phyloP scores from a whole-genome alignment of 2,113 vertebrate species.

The Colossoma macropomum region DNA sequence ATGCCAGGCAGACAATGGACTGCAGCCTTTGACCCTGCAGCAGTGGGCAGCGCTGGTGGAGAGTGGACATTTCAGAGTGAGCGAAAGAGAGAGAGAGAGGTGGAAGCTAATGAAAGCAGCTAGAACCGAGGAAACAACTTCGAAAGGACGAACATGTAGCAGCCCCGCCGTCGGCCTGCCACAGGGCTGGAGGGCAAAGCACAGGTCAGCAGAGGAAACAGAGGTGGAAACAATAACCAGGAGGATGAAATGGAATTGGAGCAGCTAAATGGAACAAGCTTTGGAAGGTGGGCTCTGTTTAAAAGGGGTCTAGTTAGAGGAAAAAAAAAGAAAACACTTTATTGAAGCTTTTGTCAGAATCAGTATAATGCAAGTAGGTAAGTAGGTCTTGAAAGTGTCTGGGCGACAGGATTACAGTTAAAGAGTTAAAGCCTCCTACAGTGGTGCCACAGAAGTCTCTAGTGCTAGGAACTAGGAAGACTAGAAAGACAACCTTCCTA shows the following conservation, averaged over 20 bases:
- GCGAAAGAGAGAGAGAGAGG: slow-evolving; percentile 49
- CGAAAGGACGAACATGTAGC: background rate
- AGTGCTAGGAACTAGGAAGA: too few relatives aligned
- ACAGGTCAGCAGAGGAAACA: slow-evolving; percentile 9
- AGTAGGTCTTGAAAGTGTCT: slow-evolving; percentile 14
- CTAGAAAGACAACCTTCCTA: too few relatives aligned
- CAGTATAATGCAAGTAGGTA: slow-evolving; percentile 15
- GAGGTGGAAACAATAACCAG: slow-evolving; percentile 38
- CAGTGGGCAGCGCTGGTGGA: slow-evolving; percentile 48
- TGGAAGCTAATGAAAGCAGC: slow-evolving; percentile 50
- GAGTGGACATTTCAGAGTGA: slow-evolving; percentile 58
- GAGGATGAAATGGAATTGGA: slow-evolving; percentile 10
- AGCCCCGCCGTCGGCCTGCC: slow-evolving; percentile 9
- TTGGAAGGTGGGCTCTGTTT: background rate
- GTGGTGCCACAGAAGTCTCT: too few relatives aligned
- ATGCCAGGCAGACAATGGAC: background rate
- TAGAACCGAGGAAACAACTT: slow-evolving; percentile 31
- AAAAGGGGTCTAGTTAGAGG: background rate
- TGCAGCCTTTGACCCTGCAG: slow-evolving; percentile 43
- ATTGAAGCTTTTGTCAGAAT: slow-evolving; percentile 22
- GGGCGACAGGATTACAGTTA: background rate
- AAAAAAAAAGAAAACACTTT: slow-evolving; percentile 12
- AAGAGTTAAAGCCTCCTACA: background rate
- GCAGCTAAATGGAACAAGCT: background rate
- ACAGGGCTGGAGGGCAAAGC: background rate